Evolutionary conservation across 53 echinoderm and acorn worm genomes (phyloP), one percentile per base, ranked within the genome.

Genomic region (Astropecten irregularis): DNA sequence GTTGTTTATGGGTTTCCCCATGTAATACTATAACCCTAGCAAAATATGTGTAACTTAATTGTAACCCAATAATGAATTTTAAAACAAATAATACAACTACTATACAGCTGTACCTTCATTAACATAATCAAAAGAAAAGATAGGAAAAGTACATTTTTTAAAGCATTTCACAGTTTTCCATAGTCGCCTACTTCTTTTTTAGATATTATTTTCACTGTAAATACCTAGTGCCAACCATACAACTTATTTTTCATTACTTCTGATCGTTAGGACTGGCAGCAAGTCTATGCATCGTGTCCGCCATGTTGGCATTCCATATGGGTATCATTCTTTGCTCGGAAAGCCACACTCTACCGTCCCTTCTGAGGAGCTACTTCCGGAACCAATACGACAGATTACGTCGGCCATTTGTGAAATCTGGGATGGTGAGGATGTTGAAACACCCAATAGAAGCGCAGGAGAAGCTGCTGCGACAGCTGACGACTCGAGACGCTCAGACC

Each of bases 371-470:
- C 33, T 61, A 31, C 61, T 4, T 61, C 8, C 34, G 16, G 7
- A 29, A 61, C 31, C 35, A 37, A 35, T 35, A 36, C 36, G 21
- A 65, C 38, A 19, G 10, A 35, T 37, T 65, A 29, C 65, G 65
- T 38, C 2, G 3, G n/a, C 37, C 36, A 3, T 38, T 35, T 21
- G n/a, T 21, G n/a, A 36, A 36, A 37, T 2, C 50, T 18, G 50
- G 32, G 71, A 2, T 71, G 49, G 28, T 11, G 4, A 33, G 34
- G 36, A 28, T 32, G 51, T 87, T 77, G 87, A 79, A 53, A 65
- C 54, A 49, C 25, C 89, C 89, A 1, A 50, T 77, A n/a, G 32
- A 51, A 49, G 66, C 82, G 9, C 92, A 92, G 49, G 89, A 92
- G 38, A 42, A 31, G 1, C 47, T 73, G 3, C 51, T 92, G 10